These are phyloP conservation scores for Austrolebias charrua DNA, from an alignment of 2,797 vertebrate species.

Conservation along the genomic window DNA sequence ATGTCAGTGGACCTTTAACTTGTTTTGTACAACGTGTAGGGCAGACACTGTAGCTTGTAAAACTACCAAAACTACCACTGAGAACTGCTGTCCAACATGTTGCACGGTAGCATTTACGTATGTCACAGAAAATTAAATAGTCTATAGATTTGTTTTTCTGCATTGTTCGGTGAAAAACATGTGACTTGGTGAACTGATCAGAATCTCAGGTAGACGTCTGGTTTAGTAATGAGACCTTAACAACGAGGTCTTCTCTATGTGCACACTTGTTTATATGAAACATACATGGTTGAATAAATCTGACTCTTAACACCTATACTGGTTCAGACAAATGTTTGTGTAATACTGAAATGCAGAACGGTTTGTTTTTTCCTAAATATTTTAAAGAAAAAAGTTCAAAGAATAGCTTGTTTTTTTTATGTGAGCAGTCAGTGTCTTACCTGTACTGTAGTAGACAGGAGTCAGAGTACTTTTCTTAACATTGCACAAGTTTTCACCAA, in stretches of 20 bases:
- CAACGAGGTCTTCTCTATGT: slow-evolving; percentile 63
- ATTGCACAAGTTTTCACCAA: too few relatives aligned
- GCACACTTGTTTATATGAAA: slow-evolving; percentile 72
- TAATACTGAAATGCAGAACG: slow-evolving; percentile 25
- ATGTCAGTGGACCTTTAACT: too few relatives aligned
- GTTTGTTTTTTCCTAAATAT: slow-evolving; percentile 36
- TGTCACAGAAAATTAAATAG: slow-evolving; percentile 62
- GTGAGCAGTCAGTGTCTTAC: background rate
- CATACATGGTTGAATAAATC: slow-evolving; percentile 72
- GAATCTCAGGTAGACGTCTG: slow-evolving; percentile 79
- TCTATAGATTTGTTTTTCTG: slow-evolving; percentile 65
- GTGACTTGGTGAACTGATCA: slow-evolving; percentile 66
- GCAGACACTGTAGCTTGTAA: slow-evolving; percentile 72
- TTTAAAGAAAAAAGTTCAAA: slow-evolving; percentile 4
- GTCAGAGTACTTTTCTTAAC: too few relatives aligned
- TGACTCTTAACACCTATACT: slow-evolving; percentile 65
- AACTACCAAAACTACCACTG: slow-evolving; percentile 62
- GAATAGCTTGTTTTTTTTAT: too few relatives aligned
- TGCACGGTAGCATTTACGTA: slow-evolving; percentile 68
- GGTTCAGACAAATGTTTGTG: slow-evolving; percentile 41
- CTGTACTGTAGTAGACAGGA: background rate
- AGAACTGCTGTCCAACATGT: slow-evolving; percentile 59
- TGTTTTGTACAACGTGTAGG: slow-evolving; percentile 61
- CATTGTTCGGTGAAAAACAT: slow-evolving; percentile 65
- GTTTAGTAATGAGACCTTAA: slow-evolving; percentile 66